Evolutionary conservation across 2,888 invertebrate genomes (phyloP).

Genomic region (Heliconius sara): DNA sequence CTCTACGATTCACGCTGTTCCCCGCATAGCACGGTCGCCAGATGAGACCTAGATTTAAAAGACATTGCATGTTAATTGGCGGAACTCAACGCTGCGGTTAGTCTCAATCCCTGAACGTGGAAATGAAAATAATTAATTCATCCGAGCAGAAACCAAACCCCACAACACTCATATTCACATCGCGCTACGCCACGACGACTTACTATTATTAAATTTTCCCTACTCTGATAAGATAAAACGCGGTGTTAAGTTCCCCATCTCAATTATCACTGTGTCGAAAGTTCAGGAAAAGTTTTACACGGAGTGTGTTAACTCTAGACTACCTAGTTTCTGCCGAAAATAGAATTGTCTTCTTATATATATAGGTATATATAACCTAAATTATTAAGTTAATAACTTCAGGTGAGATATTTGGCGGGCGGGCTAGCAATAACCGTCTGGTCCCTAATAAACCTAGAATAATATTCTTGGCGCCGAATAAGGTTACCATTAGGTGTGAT

Average conservation of each 20-base stretch:
- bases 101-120: no score
- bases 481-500: constrained; percentile 12
- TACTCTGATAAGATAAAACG: no score
- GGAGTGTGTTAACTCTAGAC: background rate
- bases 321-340: rapidly evolving
- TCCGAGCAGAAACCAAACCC: no score
- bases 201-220: no score
- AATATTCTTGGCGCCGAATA: constrained; percentile 16
- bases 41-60: no score
- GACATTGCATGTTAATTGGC: no score
- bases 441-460: constrained; percentile 28
- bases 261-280: background rate
- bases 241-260: background rate
- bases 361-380: background rate
- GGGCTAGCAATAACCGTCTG: constrained; percentile 13
- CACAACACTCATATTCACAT: no score
- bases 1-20: no score
- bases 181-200: no score
- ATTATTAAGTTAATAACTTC: constrained; percentile 19
- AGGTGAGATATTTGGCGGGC: constrained; percentile 21
- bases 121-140: no score
- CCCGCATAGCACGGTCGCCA: no score
- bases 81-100: no score
- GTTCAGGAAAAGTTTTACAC: background rate
- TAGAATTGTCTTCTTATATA: background rate